These are phyloP conservation scores for Acanthaster planci DNA, from an alignment of 35 echinoderm and acorn worm species.

Conservation along the genomic window DNA sequence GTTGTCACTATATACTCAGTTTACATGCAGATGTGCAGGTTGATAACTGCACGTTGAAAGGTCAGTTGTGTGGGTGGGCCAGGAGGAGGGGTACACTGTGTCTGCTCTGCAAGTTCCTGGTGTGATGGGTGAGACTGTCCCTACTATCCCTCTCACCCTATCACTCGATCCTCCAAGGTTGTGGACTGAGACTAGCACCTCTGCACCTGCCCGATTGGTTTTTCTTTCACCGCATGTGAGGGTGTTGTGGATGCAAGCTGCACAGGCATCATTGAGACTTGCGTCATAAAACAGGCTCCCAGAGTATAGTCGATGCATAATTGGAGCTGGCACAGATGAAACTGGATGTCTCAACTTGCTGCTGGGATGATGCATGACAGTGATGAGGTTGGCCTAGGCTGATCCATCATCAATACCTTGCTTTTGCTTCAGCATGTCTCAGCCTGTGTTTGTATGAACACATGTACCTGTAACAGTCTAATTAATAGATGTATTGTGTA, in stretches of 20 bases:
- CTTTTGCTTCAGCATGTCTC: not conserved
- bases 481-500: too few species aligned
- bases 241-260: too few species aligned
- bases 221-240: too few species aligned
- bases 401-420: not conserved
- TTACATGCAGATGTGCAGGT: too few species aligned
- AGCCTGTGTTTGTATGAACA: not conserved
- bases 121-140: not conserved
- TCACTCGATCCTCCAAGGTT: slow-evolving; percentile 12
- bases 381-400: not conserved
- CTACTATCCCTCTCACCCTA: not conserved
- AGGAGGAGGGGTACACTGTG: too few species aligned
- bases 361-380: not conserved
- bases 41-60: too few species aligned
- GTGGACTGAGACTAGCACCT: not conserved
- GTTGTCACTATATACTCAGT: too few species aligned
- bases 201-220: slow-evolving; percentile 15
- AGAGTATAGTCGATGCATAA: too few species aligned
- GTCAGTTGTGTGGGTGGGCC: too few species aligned
- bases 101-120: too few species aligned
- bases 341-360: not conserved
- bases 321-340: not conserved
- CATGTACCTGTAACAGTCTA: not conserved
- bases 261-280: too few species aligned
- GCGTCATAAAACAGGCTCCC: too few species aligned